Base-by-base conservation (phyloP, 2,113 vertebrate genomes). In the Hypanus sabinus region DNA sequence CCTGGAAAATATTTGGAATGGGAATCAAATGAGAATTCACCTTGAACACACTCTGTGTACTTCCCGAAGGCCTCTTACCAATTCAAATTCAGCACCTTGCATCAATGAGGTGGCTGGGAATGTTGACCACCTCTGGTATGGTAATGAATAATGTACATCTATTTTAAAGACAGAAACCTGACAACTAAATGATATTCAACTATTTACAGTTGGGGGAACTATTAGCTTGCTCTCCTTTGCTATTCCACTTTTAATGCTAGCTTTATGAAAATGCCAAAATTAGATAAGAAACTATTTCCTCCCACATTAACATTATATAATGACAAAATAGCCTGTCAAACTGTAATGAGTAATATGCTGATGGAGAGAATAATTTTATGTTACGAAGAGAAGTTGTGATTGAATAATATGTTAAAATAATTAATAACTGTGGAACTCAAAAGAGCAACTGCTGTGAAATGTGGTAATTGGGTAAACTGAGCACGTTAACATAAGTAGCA, bases 241-340 rank as follows among this genome's bases (percentile, higher is more conserved):
- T 46, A 60, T 27, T 24, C 30, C 55, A 3, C 36, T 60, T 33
- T 18, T 12, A 65, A n/a, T 20, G 30, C 11, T 16, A 87, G 83
- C 60, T 60, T 33, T 18, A 33, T 65, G 30, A 73, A 65, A 90
- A 90, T 33, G 27, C 60, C 85, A 90, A 90, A 65, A 33, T 90
- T 90, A 65, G 60, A 90, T 65, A 90, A 65, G 14, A 65, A 62
- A 88, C n/a, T 65, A 90, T 65, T 90, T 90, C 60, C 85, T 65
- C n/a, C 60, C 85, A 90, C 85, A 90, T 18, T 90, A 65, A 65
- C 9, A 20, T 65, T 90, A 65, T 4, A 90, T 90, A 90, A 90
- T 90, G 57, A 9, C 83, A 90, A 90, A 90, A 62, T 65, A 90
- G 33, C 30, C 30, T 90, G 30, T 90, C 85, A 90, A 33, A 65